Percentiles rank a stretch among this genome's conserved stretches.
These are phyloP conservation scores for Pipistrellus nathusii DNA, from an alignment of 2,797 vertebrate species.

Conservation along the genomic window DNA sequence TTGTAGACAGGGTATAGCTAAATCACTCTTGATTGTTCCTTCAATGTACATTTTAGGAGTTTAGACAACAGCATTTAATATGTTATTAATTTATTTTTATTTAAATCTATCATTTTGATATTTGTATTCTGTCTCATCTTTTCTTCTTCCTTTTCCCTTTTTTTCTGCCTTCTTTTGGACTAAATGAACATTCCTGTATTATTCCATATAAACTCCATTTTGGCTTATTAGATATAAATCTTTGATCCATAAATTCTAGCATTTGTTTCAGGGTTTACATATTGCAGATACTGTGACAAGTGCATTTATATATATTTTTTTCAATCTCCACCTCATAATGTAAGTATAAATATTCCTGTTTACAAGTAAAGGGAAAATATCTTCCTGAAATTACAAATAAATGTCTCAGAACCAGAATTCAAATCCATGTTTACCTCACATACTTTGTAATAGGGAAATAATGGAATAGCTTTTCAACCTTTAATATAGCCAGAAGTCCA, in stretches of 20 bases:
- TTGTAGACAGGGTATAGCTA: not conserved
- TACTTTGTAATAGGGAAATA: slow-evolving; percentile 43
- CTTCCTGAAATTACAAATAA: slow-evolving; percentile 46
- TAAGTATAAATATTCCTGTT: not conserved
- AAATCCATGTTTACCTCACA: not conserved
- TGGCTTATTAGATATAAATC: not conserved
- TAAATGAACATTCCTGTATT: not conserved
- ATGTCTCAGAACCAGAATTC: slow-evolving; percentile 35
- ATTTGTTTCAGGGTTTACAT: slow-evolving; percentile 9
- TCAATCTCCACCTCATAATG: not conserved
- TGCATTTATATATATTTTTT: not conserved
- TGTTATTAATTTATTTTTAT: not conserved
- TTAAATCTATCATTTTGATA: slow-evolving; percentile 36
- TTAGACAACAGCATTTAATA: not conserved
- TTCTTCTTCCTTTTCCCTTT: not conserved
- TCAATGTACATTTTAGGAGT: not conserved
- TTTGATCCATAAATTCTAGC: not conserved
- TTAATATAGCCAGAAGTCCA: not conserved
- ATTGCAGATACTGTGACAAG: not conserved
- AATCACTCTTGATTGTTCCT: slow-evolving; percentile 10
- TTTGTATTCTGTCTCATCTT: slow-evolving; percentile 14
- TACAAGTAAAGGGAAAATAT: not conserved
- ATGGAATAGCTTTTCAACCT: not conserved
- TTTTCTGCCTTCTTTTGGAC: not conserved
- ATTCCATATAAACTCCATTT: not conserved